These are phyloP conservation scores for Scylla paramamosain DNA, from an alignment of 1,140 invertebrate genomes.

Conservation along the genomic window DNA sequence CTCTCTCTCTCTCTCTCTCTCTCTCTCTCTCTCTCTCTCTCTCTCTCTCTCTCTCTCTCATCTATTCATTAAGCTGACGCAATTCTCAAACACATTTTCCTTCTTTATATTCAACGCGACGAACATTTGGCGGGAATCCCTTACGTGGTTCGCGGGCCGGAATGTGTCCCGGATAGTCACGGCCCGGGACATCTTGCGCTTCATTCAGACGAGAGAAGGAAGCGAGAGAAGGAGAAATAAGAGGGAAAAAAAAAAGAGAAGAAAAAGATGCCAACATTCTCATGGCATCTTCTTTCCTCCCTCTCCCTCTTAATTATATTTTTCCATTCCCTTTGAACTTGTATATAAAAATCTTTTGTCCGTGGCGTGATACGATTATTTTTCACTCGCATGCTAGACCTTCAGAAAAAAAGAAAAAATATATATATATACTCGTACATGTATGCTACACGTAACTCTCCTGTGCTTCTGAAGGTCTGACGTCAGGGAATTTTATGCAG, in stretches of 20 bases:
- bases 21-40: conserved; percentile 3
- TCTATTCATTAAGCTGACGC: background rate
- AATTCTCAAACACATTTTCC: background rate
- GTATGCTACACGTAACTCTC: too few relatives aligned
- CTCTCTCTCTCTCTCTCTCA: background rate
- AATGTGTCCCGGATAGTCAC: background rate
- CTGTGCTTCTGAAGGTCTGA: too few relatives aligned
- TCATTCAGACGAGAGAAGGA: background rate
- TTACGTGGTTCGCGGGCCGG: background rate
- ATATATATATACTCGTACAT: too few relatives aligned
- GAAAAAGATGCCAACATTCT: background rate
- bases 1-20: background rate
- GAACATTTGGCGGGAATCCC: background rate
- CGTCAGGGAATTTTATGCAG: too few relatives aligned
- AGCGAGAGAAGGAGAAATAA: too few relatives aligned
- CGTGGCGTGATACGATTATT: too few relatives aligned
- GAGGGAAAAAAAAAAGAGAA: too few relatives aligned
- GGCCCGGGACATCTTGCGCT: background rate
- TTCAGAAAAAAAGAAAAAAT: too few relatives aligned
- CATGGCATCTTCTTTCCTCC: background rate
- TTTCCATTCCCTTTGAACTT: background rate
- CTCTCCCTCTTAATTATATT: background rate
- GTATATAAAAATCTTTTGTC: too few relatives aligned
- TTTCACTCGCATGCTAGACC: too few relatives aligned
- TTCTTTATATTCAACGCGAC: background rate